A percentile compares a stretch with the other conserved stretches of the same genome.
phyloP scores from a whole-genome alignment of 2,113 vertebrate species.

The Potamarius usumacintae region DNA sequence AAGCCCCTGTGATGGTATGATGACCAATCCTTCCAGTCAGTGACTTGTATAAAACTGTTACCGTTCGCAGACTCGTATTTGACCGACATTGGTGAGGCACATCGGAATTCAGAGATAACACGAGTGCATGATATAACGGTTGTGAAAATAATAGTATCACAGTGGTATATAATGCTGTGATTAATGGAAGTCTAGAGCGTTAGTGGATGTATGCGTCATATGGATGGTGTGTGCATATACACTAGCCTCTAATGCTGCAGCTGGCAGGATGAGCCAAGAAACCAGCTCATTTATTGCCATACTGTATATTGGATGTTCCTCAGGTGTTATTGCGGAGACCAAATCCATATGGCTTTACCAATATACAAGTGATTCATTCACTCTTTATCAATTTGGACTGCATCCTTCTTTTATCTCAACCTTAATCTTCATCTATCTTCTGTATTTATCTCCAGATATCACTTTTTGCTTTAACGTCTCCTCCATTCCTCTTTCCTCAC shows the following conservation, averaged over 20 bases:
- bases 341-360: background rate
- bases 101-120: conserved; percentile 55
- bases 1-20: background rate
- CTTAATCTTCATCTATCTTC: background rate
- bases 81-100: conserved; percentile 33
- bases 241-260: conserved; percentile 1
- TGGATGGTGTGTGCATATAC: background rate
- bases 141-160: conserved; percentile 60
- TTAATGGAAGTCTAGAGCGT: background rate
- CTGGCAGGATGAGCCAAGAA: background rate
- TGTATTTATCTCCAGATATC: conserved; percentile 7
- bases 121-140: conserved; percentile 64
- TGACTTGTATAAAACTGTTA: conserved; percentile 21
- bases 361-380: background rate
- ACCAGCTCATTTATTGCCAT: background rate
- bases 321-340: background rate
- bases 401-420: background rate
- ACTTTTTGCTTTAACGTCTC: background rate
- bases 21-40: conserved; percentile 9
- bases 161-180: background rate
- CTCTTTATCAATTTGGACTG: background rate
- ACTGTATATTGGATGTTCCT: background rate
- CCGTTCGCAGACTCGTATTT: conserved; percentile 29
- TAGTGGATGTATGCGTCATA: background rate
- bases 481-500: conserved; percentile 10